phyloP scores from a whole-genome alignment of 2,888 invertebrate species.

The Chymomyza amoena region DNA sequence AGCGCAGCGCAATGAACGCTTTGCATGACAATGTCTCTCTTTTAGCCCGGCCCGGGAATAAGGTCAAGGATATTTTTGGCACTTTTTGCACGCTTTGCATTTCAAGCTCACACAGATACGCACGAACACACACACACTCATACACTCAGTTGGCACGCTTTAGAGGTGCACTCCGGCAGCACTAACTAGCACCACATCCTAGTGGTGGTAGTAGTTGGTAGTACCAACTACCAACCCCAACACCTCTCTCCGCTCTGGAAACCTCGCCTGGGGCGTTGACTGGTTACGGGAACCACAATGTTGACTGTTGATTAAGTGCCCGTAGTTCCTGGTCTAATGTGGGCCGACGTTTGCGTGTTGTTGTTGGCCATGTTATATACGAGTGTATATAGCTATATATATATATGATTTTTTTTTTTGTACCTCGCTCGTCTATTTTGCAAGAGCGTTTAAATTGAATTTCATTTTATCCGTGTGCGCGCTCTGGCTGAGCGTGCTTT shows the following conservation, averaged over 20 bases:
- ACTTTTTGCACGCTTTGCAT: slow-evolving; percentile 28
- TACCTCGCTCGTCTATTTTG: background rate
- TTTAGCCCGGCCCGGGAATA: slow-evolving; percentile 30
- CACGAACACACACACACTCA: background rate
- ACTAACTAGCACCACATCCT: background rate
- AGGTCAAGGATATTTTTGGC: slow-evolving; percentile 58
- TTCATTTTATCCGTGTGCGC: slow-evolving; percentile 24
- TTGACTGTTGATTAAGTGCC: slow-evolving; percentile 37
- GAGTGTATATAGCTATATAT: background rate
- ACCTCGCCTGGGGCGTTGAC: background rate
- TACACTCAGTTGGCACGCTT: background rate
- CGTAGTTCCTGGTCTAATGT: slow-evolving; percentile 13
- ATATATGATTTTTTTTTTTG: background rate
- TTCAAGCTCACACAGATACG: background rate
- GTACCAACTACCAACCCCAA: background rate
- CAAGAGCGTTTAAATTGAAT: slow-evolving; percentile 27
- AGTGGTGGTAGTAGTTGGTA: background rate
- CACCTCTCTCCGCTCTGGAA: background rate
- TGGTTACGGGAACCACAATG: slow-evolving; percentile 7
- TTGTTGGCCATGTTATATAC: slow-evolving; percentile 16
- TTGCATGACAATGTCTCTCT: slow-evolving; percentile 44
- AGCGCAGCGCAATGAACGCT: slow-evolving; percentile 22
- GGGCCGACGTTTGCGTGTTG: slow-evolving; percentile 39
- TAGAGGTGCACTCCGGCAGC: slow-evolving; percentile 12
- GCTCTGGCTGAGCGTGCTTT: slow-evolving; percentile 16